A percentile compares a stretch with the other conserved stretches of the same genome.
Conservation (phyloP, 2,888 invertebrate genomes). For the Orchesellides sinensis region DNA sequence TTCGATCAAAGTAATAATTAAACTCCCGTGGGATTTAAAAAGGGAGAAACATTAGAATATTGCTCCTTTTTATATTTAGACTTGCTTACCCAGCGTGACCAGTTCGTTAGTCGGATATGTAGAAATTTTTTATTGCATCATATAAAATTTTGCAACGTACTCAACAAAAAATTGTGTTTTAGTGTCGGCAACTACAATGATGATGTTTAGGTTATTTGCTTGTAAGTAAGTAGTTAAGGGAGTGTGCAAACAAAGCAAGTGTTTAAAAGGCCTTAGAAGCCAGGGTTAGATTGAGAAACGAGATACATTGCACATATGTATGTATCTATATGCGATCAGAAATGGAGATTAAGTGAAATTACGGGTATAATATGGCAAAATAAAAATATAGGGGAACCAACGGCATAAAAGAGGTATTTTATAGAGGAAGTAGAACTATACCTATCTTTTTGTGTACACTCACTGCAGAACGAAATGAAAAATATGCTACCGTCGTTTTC, state of each 20-base stretch:
- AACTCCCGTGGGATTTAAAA: slow-evolving; percentile 48
- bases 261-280: slow-evolving; percentile 11
- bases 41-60: slow-evolving; percentile 34
- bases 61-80: not conserved
- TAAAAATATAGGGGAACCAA: slow-evolving; percentile 24
- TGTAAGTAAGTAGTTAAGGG: not conserved
- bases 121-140: slow-evolving; percentile 43
- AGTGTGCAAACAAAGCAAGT: slow-evolving; percentile 18
- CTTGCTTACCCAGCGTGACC: not conserved
- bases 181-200: no score
- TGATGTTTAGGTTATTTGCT: not conserved
- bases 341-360: slow-evolving; percentile 55
- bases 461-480: not conserved
- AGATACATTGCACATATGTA: no score
- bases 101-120: slow-evolving; percentile 17
- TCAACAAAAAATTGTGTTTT: slow-evolving; percentile 21
- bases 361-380: slow-evolving; percentile 18
- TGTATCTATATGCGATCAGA: no score
- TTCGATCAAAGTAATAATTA: slow-evolving; percentile 61
- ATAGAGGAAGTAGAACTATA: slow-evolving; percentile 42
- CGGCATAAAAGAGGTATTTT: slow-evolving; percentile 24
- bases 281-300: slow-evolving; percentile 25
- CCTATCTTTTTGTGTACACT: not conserved
- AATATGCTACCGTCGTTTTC: slow-evolving; percentile 2
- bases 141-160: slow-evolving; percentile 57